Percentiles rank a stretch among this genome's conserved stretches.
phyloP scores from a whole-genome alignment of 35 echinoderm and acorn worm species.

The Anneissia japonica region DNA sequence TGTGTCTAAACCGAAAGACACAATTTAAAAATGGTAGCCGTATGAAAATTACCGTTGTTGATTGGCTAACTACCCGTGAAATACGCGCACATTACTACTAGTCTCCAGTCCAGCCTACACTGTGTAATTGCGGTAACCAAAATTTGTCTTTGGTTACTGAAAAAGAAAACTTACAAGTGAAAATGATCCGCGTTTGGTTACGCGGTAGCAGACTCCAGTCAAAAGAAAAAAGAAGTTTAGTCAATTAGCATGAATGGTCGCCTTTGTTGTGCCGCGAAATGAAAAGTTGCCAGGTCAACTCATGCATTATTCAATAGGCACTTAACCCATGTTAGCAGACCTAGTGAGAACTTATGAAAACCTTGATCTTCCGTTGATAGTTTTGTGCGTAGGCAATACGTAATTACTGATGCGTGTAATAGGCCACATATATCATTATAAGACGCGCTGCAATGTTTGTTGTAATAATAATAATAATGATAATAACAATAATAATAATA shows the following conservation, averaged over 20 bases:
- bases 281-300: neutral
- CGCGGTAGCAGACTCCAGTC: neutral
- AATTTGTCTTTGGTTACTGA: neutral
- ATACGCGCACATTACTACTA: neutral
- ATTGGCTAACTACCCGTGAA: neutral
- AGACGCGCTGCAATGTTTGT: too few species aligned
- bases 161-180: neutral
- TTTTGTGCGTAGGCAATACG: too few species aligned
- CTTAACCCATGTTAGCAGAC: too few species aligned
- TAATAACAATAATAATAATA: too few species aligned
- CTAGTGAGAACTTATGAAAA: too few species aligned
- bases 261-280: neutral
- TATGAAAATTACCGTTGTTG: neutral
- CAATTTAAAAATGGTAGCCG: neutral
- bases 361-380: too few species aligned
- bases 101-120: neutral
- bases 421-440: too few species aligned
- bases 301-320: neutral
- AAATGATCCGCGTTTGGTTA: neutral
- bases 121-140: neutral
- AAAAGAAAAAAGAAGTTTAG: neutral
- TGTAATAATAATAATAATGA: too few species aligned
- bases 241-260: neutral
- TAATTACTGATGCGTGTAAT: too few species aligned
- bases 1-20: neutral